Conservation (phyloP, 2,888 invertebrate genomes). For the Eudasyphora cyanicolor region DNA sequence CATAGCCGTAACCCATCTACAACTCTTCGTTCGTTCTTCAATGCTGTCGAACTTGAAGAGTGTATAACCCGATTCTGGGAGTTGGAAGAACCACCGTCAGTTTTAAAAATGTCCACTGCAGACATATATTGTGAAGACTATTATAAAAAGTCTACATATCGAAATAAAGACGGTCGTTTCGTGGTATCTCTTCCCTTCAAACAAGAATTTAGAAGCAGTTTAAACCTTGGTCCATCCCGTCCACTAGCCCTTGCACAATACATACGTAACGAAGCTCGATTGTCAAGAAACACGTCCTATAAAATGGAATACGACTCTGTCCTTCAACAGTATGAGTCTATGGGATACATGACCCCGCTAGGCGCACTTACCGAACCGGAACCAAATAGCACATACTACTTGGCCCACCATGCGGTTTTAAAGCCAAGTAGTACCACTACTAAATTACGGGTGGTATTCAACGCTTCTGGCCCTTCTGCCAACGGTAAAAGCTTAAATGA, state of each 20-base stretch:
- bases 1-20: neutral
- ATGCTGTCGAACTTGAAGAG: neutral
- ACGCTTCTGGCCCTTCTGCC: constrained; percentile 13
- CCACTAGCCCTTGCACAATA: neutral
- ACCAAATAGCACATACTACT: neutral
- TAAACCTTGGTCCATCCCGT: neutral
- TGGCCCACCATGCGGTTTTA: constrained; percentile 22
- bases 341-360: constrained; percentile 14
- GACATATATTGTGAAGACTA: constrained; percentile 11
- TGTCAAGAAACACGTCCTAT: neutral
- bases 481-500: too few species aligned
- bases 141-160: neutral
- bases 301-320: constrained; percentile 29
- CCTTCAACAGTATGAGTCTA: neutral
- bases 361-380: neutral
- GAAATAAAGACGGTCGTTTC: neutral
- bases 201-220: neutral
- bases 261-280: neutral
- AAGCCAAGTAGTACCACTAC: constrained; percentile 14
- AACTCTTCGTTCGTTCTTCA: neutral
- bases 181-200: constrained; percentile 19
- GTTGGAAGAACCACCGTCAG: neutral
- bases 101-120: neutral
- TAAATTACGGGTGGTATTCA: constrained; percentile 21
- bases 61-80: neutral